Base-by-base conservation (phyloP, 2,113 vertebrate genomes). In the Daboia siamensis region DNA sequence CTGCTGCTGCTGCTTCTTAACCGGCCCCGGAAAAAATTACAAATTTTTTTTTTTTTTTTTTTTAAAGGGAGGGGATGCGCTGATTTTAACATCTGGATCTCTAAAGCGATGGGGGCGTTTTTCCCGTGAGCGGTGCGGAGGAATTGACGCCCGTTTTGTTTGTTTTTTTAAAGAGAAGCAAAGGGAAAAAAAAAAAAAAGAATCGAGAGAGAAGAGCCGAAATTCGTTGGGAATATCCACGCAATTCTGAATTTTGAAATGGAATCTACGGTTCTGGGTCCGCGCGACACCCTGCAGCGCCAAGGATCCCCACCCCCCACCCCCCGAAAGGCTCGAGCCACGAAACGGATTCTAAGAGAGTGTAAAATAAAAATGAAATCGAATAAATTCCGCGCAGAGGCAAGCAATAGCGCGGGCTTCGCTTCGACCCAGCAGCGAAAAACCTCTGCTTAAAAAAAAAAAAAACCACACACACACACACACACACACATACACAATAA, bases 41-140 rank as follows among this genome's bases (percentile, higher is more conserved):
- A n/a, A n/a, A n/a, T n/a, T n/a, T n/a, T n/a, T n/a, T n/a, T n/a
- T n/a, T n/a, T n/a, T n/a, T n/a, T n/a, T n/a, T n/a, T n/a, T n/a
- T n/a, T n/a, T n/a, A n/a, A n/a, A n/a, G n/a, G n/a, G 2, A 1
- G 55, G 17, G 20, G 5, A 2, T 7, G 5, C 2, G 24, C 59
- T 8, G 5, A 23, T 2, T 11, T 54, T 24, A 9, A 56, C 11
- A 89, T 13, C 33, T 56, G 86, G 51, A 4, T 55, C 8, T n/a
- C 29, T 8, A 21, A 54, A n/a, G 15, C 13, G 17, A 9, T 6
- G 12, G 86, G 3, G 2, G 10, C 23, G 11, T 24, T 85, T 51
- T 86, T 13, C 23, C 46, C 13, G 12, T 4, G 64, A n/a, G 13
- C 0, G 64, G 29, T 20, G 13, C n/a, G 69, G 69, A 33, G 44